A percentile compares a stretch with the other conserved stretches of the same genome.
phyloP scores from a whole-genome alignment of 2,113 vertebrate species.

The Erythrocercus mccallii region DNA sequence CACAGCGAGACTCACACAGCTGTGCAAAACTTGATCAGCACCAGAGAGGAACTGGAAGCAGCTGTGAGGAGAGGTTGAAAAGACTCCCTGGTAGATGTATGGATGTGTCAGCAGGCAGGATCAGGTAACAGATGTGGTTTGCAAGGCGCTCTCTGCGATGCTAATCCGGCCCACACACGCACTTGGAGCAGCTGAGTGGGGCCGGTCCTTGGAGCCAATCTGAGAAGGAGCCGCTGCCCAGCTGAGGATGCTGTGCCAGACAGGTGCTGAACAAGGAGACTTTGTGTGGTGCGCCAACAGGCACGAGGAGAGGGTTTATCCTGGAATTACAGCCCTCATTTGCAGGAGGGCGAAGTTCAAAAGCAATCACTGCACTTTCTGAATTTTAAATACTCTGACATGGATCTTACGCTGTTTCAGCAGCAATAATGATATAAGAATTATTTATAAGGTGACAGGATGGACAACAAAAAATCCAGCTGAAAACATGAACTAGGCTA shows the following conservation, averaged over 20 bases:
- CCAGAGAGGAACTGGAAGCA: not conserved
- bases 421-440: not conserved
- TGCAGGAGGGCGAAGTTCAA: not conserved
- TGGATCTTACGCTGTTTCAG: not conserved
- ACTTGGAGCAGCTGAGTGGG: not conserved
- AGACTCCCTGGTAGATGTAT: not conserved
- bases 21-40: not conserved
- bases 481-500: not conserved
- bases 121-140: not conserved
- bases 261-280: not conserved
- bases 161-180: not conserved
- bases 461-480: not conserved
- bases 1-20: not conserved
- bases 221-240: fast-evolving
- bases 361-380: not conserved
- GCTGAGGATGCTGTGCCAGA: not conserved
- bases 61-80: not conserved
- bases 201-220: not conserved
- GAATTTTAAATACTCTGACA: not conserved
- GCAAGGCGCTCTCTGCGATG: not conserved
- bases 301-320: not conserved
- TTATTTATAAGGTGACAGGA: not conserved
- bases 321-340: not conserved
- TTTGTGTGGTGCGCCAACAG: not conserved
- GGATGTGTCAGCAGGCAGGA: not conserved